These are phyloP conservation scores for Atherinomorus stipes DNA, from an alignment of 2,113 vertebrate species.

Conservation along the genomic window DNA sequence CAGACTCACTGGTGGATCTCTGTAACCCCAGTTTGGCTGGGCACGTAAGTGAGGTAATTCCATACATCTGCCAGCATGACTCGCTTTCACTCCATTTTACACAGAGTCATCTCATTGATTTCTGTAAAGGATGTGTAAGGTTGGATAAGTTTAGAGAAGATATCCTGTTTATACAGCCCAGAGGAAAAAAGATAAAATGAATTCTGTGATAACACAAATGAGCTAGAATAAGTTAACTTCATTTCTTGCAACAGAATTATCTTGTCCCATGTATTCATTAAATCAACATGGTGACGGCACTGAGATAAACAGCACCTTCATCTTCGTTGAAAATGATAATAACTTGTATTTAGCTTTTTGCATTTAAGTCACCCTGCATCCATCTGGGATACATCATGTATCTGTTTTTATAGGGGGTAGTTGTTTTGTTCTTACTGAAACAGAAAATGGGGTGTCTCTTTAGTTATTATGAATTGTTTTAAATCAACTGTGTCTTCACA, in stretches of 20 bases:
- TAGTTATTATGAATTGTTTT: too few relatives aligned
- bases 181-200: constrained; percentile 15
- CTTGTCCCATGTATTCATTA: background rate
- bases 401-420: too few relatives aligned
- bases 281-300: background rate
- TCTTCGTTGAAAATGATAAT: background rate
- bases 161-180: constrained; percentile 30
- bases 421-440: too few relatives aligned
- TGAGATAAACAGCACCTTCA: background rate
- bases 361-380: background rate
- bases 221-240: constrained; percentile 13
- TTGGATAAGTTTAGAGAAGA: constrained; percentile 28
- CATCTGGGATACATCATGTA: background rate
- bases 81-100: constrained; percentile 13
- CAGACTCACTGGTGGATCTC: constrained; percentile 5
- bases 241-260: background rate
- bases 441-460: too few relatives aligned
- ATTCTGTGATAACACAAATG: background rate
- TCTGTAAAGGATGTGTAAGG: constrained; percentile 34
- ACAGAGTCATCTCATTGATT: constrained; percentile 35
- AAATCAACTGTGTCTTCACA: too few relatives aligned
- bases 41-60: constrained; percentile 31
- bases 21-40: constrained; percentile 14
- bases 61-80: constrained; percentile 17
- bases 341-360: background rate